Conservation (phyloP, 1,140 invertebrate genomes). For the Drosophila tristis region DNA sequence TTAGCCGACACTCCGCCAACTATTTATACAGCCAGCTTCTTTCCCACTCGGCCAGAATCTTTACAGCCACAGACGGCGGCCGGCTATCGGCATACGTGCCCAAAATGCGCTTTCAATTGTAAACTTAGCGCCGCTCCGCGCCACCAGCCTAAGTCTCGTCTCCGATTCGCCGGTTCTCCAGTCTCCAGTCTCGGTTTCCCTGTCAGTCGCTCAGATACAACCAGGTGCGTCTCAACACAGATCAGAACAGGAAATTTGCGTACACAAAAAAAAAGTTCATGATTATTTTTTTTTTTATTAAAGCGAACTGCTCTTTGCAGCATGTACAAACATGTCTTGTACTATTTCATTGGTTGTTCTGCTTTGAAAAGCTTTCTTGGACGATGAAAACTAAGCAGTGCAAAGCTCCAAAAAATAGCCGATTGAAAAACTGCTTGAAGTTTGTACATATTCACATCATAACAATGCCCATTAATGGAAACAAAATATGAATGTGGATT, state of each 20-base stretch:
- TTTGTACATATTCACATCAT: no score
- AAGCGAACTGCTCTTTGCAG: no score
- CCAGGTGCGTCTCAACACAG: neutral
- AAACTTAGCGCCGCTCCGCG: constrained; percentile 9
- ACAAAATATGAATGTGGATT: no score
- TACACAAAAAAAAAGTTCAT: constrained; percentile 11
- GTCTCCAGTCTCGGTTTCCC: constrained; percentile 14
- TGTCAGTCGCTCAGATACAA: constrained; percentile 7
- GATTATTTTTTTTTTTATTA: neutral
- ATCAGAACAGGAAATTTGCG: neutral
- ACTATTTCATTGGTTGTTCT: no score
- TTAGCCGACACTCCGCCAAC: constrained; percentile 15
- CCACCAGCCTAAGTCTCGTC: constrained; percentile 7
- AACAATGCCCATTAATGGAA: no score
- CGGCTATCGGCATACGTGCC: constrained; percentile 33
- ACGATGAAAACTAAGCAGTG: no score
- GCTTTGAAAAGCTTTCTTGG: no score
- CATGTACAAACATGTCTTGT: no score
- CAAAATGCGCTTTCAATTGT: constrained; percentile 14
- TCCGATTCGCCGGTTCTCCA: constrained; percentile 15
- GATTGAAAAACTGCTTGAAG: no score
- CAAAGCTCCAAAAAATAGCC: no score
- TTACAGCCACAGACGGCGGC: constrained; percentile 34
- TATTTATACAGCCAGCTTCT: constrained; percentile 33
- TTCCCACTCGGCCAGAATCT: neutral